A percentile compares a stretch with the other conserved stretches of the same genome.
Evolutionary conservation across 2,888 invertebrate species (phyloP).

Genomic region (Lasius fuliginosus): DNA sequence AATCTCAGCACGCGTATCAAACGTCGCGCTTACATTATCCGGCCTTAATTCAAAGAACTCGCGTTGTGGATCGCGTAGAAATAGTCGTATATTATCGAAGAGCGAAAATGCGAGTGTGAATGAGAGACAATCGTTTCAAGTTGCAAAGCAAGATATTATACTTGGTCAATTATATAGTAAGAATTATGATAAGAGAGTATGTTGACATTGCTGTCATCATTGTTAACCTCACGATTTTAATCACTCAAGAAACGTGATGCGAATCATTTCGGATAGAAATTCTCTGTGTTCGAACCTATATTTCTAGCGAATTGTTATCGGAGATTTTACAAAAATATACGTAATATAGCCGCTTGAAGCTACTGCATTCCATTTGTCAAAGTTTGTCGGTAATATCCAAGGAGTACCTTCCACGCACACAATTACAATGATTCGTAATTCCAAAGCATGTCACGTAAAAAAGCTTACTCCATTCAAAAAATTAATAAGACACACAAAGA

Average conservation of each 20-base stretch:
- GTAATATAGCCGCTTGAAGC: conserved; percentile 36
- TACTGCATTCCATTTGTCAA: conserved; percentile 26
- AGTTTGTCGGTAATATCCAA: conserved; percentile 51
- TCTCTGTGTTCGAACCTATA: background rate
- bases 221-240: background rate
- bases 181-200: conserved; percentile 16
- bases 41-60: conserved; percentile 23
- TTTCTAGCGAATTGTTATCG: conserved; percentile 9
- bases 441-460: conserved; percentile 13
- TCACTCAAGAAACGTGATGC: conserved; percentile 25
- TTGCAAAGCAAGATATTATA: conserved; percentile 45
- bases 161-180: conserved; percentile 45
- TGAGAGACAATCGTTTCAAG: conserved; percentile 39
- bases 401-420: conserved; percentile 51
- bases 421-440: conserved; percentile 47
- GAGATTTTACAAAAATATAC: conserved; percentile 47
- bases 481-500: conserved; percentile 23
- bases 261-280: conserved; percentile 20
- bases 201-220: background rate
- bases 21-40: conserved; percentile 40
- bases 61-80: conserved; percentile 23
- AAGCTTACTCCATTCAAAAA: background rate
- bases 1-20: conserved; percentile 45
- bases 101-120: conserved; percentile 37
- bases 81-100: conserved; percentile 26